These are phyloP conservation scores for Spermophilus dauricus DNA, from an alignment of 2,113 vertebrate genomes.

Conservation along the genomic window DNA sequence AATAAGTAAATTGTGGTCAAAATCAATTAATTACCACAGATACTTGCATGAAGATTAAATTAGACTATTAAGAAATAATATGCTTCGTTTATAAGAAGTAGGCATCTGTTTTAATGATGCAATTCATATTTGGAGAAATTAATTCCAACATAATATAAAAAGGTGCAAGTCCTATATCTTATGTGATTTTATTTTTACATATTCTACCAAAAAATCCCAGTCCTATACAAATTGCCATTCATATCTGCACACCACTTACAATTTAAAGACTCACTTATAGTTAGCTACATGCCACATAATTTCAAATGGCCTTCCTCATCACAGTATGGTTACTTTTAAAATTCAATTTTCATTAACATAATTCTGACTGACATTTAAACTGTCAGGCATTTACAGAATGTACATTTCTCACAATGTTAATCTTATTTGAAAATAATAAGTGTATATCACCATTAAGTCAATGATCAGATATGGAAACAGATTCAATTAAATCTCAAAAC, in stretches of 20 bases:
- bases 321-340: constrained; percentile 58
- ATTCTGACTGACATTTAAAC: constrained; percentile 71
- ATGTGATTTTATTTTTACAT: not conserved
- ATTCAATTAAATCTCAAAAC: constrained; percentile 70
- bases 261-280: constrained; percentile 81
- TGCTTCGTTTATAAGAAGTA: constrained; percentile 41
- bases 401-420: constrained; percentile 41
- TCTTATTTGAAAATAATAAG: constrained; percentile 48
- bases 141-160: constrained; percentile 76
- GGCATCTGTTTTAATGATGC: constrained; percentile 62
- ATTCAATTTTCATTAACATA: constrained; percentile 68
- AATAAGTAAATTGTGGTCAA: not conserved
- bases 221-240: constrained; percentile 50
- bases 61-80: not conserved
- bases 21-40: not conserved
- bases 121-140: constrained; percentile 68
- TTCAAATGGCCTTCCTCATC: constrained; percentile 77
- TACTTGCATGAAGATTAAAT: not conserved
- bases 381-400: constrained; percentile 7
- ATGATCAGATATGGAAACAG: constrained; percentile 64
- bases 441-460: constrained; percentile 57
- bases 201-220: not conserved
- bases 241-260: constrained; percentile 66
- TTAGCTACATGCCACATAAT: constrained; percentile 69
- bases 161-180: constrained; percentile 66